A percentile compares a stretch with the other conserved stretches of the same genome.
These are phyloP conservation scores for Tachuris rubrigastra DNA, from an alignment of 2,113 vertebrate genomes.

Conservation along the genomic window DNA sequence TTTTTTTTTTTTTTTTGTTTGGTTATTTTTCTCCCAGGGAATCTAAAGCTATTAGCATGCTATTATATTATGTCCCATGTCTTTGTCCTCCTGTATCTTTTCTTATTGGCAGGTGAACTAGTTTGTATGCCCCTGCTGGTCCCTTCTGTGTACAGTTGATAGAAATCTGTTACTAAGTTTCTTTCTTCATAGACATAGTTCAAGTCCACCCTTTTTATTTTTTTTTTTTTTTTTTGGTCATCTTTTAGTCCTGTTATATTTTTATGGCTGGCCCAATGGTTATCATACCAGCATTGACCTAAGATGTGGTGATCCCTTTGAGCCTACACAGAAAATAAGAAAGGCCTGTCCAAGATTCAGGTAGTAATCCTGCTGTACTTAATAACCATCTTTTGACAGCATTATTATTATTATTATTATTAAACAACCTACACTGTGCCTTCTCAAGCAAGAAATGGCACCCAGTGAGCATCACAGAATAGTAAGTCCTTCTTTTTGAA, in stretches of 20 bases:
- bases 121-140: rapidly evolving
- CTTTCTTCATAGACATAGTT: neutral
- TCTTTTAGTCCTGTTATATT: neutral
- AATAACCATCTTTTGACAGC: neutral
- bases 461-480: neutral
- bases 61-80: neutral
- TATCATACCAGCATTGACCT: neutral
- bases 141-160: neutral
- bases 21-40: neutral
- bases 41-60: neutral
- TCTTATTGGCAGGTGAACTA: neutral
- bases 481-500: neutral
- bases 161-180: neutral
- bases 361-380: neutral
- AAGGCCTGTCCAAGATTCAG: neutral
- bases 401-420: neutral
- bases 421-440: neutral
- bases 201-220: neutral
- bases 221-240: neutral
- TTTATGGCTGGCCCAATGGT: neutral
- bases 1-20: neutral
- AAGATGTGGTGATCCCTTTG: neutral
- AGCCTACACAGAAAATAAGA: neutral
- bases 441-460: neutral
- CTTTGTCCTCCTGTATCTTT: neutral